A percentile compares a stretch with the other conserved stretches of the same genome.
These are phyloP conservation scores for Protosalanx chinensis DNA, from an alignment of 2,797 vertebrate species.

Conservation along the genomic window DNA sequence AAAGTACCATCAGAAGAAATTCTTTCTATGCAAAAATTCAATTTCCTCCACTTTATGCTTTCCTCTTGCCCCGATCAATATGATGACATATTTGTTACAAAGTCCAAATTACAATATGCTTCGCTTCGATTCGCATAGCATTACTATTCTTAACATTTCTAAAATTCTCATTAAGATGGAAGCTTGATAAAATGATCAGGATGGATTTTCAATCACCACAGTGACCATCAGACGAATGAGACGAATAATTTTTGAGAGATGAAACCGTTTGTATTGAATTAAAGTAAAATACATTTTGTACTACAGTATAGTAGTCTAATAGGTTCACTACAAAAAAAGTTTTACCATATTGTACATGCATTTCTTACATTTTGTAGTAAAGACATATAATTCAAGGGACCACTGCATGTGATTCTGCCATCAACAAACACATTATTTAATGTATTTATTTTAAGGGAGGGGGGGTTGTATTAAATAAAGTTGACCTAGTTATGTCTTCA, in stretches of 20 bases:
- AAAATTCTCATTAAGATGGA: constrained; percentile 30
- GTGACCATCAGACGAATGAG: not conserved
- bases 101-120: constrained; percentile 24
- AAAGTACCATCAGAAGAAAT: constrained; percentile 47
- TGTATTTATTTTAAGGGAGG: constrained; percentile 11
- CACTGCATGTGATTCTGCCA: not conserved
- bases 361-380: constrained; percentile 21
- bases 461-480: constrained; percentile 37
- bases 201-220: constrained; percentile 16
- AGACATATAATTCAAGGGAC: no score
- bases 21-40: constrained; percentile 47
- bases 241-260: not conserved
- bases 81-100: constrained; percentile 43
- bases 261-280: not conserved
- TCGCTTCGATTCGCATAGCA: constrained; percentile 41
- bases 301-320: not conserved
- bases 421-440: not conserved
- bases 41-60: constrained; percentile 45
- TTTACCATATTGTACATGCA: constrained; percentile 22
- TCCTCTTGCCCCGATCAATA: constrained; percentile 36
- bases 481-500: constrained; percentile 35
- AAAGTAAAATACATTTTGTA: not conserved
- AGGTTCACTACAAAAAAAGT: not conserved
- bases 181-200: constrained; percentile 14
- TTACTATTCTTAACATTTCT: constrained; percentile 25